Percentiles rank a stretch among this genome's conserved stretches.
phyloP scores from a whole-genome alignment of 2,888 invertebrate genomes.

The Cistogaster globosa region DNA sequence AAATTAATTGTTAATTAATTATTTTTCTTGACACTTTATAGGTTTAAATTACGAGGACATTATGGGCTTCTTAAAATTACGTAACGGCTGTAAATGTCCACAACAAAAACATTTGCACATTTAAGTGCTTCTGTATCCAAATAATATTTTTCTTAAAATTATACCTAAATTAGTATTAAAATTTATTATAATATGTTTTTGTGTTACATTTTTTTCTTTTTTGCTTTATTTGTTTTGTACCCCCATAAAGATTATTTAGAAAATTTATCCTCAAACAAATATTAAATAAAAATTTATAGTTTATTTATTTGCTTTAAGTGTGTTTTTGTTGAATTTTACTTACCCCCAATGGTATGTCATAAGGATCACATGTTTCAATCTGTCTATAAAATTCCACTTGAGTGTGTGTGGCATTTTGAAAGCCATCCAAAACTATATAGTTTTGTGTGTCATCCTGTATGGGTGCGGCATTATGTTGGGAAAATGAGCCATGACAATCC shows the following conservation, averaged over 20 bases:
- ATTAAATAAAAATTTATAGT: conserved; percentile 3
- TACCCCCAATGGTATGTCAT: conserved; percentile 88
- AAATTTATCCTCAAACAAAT: conserved; percentile 14
- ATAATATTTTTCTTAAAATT: background rate
- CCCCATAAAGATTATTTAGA: background rate
- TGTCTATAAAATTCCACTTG: conserved; percentile 90
- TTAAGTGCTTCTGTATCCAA: background rate
- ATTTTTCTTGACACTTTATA: conserved; percentile 22
- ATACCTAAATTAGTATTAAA: background rate
- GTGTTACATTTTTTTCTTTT: background rate
- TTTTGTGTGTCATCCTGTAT: conserved; percentile 92
- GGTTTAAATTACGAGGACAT: conserved; percentile 71
- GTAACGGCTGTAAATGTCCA: conserved; percentile 22
- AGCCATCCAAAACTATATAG: conserved; percentile 89
- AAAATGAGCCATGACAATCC: conserved; percentile 90
- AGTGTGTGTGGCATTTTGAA: conserved; percentile 93
- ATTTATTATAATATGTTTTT: background rate
- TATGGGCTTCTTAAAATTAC: conserved; percentile 53
- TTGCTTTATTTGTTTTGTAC: background rate
- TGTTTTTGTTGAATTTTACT: conserved; percentile 78
- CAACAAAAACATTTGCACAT: conserved; percentile 49
- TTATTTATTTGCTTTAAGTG: background rate
- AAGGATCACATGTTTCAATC: conserved; percentile 92
- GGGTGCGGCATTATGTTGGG: conserved; percentile 86
- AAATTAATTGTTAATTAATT: conserved; percentile 18